These are phyloP conservation scores for Pemphigus obesinymphae DNA, from an alignment of 1,140 invertebrate species.

Conservation along the genomic window DNA sequence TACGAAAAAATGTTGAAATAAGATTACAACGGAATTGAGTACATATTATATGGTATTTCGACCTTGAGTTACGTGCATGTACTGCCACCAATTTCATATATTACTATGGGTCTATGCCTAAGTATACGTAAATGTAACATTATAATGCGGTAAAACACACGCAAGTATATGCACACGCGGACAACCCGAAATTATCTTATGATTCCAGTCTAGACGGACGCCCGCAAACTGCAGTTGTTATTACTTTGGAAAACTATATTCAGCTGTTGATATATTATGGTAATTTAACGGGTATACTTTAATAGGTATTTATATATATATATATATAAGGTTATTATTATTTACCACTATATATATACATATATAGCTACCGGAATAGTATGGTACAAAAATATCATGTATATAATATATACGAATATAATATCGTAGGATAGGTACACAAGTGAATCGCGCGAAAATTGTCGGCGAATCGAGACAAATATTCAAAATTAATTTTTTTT, in stretches of 20 bases:
- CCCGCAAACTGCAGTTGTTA: not conserved
- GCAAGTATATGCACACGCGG: not conserved
- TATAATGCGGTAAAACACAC: not conserved
- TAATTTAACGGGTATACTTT: not conserved
- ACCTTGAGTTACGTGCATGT: not conserved
- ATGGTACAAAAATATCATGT: no score
- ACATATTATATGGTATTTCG: not conserved
- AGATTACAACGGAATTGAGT: no score
- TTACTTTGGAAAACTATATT: not conserved
- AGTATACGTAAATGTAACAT: not conserved
- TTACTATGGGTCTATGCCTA: not conserved
- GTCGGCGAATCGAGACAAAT: no score
- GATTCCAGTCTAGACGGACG: not conserved
- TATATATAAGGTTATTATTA: no score
- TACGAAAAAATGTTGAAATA: no score
- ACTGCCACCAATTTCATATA: not conserved
- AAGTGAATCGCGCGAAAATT: no score
- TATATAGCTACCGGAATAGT: no score
- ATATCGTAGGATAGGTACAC: no score
- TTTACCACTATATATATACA: no score
- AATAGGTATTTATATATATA: no score
- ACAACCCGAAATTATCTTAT: constrained; percentile 7
- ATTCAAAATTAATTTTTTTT: no score
- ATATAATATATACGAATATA: no score
- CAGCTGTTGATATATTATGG: not conserved